Conservation (phyloP, 2,797 vertebrate species). For the Xerus rutilus region DNA sequence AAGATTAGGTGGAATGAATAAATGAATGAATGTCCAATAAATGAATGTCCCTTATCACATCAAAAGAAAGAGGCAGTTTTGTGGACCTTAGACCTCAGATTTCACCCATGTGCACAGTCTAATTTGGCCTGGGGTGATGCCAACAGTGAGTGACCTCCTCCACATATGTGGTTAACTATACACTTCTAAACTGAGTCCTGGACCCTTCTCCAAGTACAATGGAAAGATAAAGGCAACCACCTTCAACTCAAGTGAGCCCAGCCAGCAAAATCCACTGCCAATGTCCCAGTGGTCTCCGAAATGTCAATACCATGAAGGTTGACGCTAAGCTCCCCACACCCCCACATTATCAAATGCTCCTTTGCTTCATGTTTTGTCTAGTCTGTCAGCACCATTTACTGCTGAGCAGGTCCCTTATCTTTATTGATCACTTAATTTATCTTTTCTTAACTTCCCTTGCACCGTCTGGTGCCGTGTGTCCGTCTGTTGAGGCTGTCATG, state of each 20-base stretch:
- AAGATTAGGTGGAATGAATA: conserved; percentile 36
- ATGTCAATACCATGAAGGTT: conserved; percentile 80
- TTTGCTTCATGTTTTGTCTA: conserved; percentile 84
- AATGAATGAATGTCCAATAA: conserved; percentile 33
- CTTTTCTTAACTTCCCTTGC: conserved; percentile 90
- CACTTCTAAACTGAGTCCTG: background rate
- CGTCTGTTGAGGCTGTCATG: conserved; percentile 94
- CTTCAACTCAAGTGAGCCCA: conserved; percentile 34
- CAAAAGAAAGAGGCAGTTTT: background rate
- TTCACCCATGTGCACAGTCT: background rate
- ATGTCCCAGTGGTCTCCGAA: conserved; percentile 62
- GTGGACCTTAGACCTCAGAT: background rate
- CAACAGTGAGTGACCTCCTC: background rate
- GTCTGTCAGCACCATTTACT: conserved; percentile 89
- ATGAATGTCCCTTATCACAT: background rate
- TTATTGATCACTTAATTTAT: conserved; percentile 96
- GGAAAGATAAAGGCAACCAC: conserved; percentile 54
- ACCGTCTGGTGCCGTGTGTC: conserved; percentile 92
- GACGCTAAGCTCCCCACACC: conserved; percentile 79
- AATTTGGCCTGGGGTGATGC: background rate
- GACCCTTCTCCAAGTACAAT: background rate
- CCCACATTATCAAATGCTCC: conserved; percentile 87
- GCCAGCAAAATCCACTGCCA: conserved; percentile 69
- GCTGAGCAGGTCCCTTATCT: conserved; percentile 88
- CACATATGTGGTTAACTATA: background rate